Base-by-base conservation (phyloP, 2,797 vertebrate species). In the Coranthus polyacanthus region DNA sequence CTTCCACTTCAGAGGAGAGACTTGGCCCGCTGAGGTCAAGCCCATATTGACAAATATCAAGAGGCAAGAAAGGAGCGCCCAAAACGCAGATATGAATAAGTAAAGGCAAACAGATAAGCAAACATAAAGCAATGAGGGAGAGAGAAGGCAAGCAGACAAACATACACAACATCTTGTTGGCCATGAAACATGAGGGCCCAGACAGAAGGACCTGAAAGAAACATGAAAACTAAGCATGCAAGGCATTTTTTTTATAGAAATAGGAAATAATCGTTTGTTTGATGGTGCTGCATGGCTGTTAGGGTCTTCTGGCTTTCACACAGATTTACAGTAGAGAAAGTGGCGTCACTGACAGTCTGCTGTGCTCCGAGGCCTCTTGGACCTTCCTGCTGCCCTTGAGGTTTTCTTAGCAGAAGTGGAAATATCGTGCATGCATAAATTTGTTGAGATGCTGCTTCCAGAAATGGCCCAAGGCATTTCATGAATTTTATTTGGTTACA, bases 1-100 rank as follows among this genome's bases (percentile, higher is more conserved):
- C 86, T 88, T 78, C 64, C 62, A 75, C 92, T 90, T 92, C 91
- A 92, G 77, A 93, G 79, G 83, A 86, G 79, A 89, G 78, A 75
- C 76, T 79, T 79, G 62, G 77, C 83, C 88, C 74, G 17, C 78
- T 85, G 82, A 92, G 93, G 92, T 93, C 91, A 93, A 92, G 85
- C 72, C 79, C 72, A 70, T 90, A 87, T 89, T 90, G 90, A 92
- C 90, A 92, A 91, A 93, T 90, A 92, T 91, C 88, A 92, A 89
- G 88, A 91, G 84, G 76, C 74, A 81, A 84, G 78, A 87, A 86
- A 89, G 83, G 66, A 84, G 85, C 44, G 58, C 73, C 85, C 75
- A 83, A 86, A 92, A 91, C 72, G 66, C 78, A 84, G 75, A 89
- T 83, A 84, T 90, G 68, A 92, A 91, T 88, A 91, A 89, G 77